Base-by-base conservation (phyloP, 1,140 invertebrate species). In the Drosophila grimshawi region DNA sequence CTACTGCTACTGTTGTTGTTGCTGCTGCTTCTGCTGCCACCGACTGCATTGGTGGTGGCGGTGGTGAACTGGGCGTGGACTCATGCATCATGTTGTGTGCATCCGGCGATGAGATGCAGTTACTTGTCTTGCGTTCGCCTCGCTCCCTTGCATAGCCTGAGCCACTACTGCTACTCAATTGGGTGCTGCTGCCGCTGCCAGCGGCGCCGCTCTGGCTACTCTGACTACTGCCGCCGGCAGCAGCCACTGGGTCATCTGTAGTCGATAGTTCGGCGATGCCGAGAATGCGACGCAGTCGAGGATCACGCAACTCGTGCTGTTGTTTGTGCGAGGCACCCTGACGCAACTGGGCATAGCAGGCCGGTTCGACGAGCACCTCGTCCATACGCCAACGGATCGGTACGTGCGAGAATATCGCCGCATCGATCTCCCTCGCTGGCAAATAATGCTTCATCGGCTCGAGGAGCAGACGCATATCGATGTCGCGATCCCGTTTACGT, bases 341-440 rank as follows among this genome's bases (percentile, higher is more conserved):
- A 2, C 95, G 96, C 29, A 97, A 93, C 56, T 96, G 95, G 0
- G 94, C 94, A 78, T 96, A 97, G 82, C 96, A 95, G 0, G 96
- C 95, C 48, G 95, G 93, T 0, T 96, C 95, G 76, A 96, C 95
- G 64, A 95, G 94, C 27, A 97, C 94, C 3, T 94, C 91, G 39
- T 94, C 60, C 30, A 94, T 65, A 29, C 83, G 95, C 93, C 96
- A 97, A 1, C 92, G 76, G 35, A 97, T 95, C 1, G 95, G 95
- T 0, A 95, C 94, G 93, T 97, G 96, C 53, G 95, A 96, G 33
- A 94, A 95, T 35, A 96, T 94, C 7, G 96, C 96, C 4, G 96
- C 97, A 85, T 97, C 95, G 61, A 98, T 97, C 93, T 97, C 97
- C 1, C 95, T 96, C 35, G 97, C 96, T 2, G 97, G 96, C 11